Base-by-base conservation (phyloP, 2,797 vertebrate species). In the Perodicticus potto region DNA sequence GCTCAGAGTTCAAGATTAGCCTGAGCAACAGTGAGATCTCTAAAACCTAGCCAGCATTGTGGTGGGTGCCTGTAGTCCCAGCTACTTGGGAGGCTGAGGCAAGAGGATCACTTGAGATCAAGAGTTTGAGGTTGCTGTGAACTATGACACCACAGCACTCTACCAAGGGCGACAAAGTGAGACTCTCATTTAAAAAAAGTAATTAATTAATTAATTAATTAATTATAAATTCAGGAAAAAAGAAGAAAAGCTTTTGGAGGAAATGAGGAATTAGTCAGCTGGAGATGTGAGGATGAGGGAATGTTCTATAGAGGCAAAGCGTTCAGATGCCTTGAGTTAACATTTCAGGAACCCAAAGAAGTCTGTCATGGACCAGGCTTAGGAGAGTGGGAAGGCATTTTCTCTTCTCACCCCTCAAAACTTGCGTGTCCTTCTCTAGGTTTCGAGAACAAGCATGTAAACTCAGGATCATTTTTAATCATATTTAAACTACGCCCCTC, bases 401-500 rank as follows among this genome's bases (percentile, higher is more conserved):
- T 96, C 70, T 85, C 88, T 57, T 72, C 84, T 80, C 45, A 76
- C 3, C 57, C 63, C 72, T 59, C 49, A 27, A 81, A 92, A 72
- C 74, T 83, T 80, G 61, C 14, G 69, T 84, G 93, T 77, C 89
- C 57, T 89, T 70, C 82, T 93, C 91, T 20, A 11, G 43, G 29
- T 89, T 94, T 92, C 76, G 78, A 92, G 97, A 73, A 61, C 72
- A 95, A 45, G 53, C 67, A 61, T 87, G 63, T 88, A 86, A 91
- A 90, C 87, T 86, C 49, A 53, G 89, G 93, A 93, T 95, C 89
- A 14, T 77, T 72, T 96, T 90, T 94, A 96, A 92, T 90, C 93
- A 84, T 74, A 76, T 89, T 96, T 40, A 67, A 83, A 55, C 70
- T 73, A 43, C 88, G 22, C 55, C 57, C 10, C 59, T 22, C 65